Evolutionary conservation across 2,888 invertebrate genomes (phyloP).

Genomic region (Gnatocerus cornutus): DNA sequence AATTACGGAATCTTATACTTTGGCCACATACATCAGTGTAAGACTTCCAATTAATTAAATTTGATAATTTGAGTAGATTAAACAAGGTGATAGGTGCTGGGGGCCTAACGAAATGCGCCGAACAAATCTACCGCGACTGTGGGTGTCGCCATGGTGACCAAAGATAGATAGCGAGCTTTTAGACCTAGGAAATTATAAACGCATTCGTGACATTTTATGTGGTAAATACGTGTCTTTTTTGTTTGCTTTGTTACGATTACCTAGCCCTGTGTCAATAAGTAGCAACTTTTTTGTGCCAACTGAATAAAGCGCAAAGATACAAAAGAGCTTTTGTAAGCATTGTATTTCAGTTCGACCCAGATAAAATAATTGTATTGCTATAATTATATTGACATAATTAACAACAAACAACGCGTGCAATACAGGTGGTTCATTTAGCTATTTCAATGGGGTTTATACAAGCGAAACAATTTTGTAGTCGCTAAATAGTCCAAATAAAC

Average conservation of each 20-base stretch:
- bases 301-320: neutral
- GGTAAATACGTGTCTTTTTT: neutral
- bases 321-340: conserved; percentile 23
- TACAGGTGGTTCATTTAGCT: conserved; percentile 24
- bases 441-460: too few relatives aligned
- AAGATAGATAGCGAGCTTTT: conserved; percentile 31
- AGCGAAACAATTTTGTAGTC: too few relatives aligned
- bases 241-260: conserved; percentile 1
- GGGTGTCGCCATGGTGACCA: conserved; percentile 45
- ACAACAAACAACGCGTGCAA: conserved; percentile 4
- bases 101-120: conserved; percentile 23
- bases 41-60: conserved; percentile 26
- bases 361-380: conserved; percentile 31
- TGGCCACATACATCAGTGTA: neutral
- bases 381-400: neutral
- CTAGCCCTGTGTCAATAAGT: neutral
- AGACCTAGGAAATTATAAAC: conserved; percentile 32
- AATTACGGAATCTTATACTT: neutral
- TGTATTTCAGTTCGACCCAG: conserved; percentile 24
- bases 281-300: too few relatives aligned
- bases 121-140: conserved; percentile 18
- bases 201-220: conserved; percentile 22
- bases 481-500: too few relatives aligned
- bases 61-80: conserved; percentile 29
- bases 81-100: conserved; percentile 28